Evolutionary conservation across 2,888 invertebrate genomes (phyloP).

Genomic region (Macrophya annulata): DNA sequence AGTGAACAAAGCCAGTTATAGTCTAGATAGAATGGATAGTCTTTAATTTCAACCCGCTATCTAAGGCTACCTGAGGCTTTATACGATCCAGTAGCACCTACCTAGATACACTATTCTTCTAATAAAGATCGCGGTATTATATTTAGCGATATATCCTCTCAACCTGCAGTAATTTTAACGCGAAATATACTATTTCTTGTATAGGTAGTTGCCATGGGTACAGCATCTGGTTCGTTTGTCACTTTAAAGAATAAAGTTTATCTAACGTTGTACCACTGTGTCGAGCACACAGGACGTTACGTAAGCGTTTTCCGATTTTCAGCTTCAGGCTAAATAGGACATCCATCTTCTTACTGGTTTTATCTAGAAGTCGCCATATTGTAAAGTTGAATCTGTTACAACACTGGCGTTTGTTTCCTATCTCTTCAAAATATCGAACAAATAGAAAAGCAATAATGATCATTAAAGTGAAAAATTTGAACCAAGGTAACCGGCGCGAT

Average conservation of each 20-base stretch:
- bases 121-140: constrained; percentile 18
- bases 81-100: constrained; percentile 12
- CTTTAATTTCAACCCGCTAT: constrained; percentile 45
- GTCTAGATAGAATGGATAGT: constrained; percentile 52
- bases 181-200: background rate
- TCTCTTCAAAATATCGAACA: constrained; percentile 5
- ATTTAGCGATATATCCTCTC: background rate
- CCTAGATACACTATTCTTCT: background rate
- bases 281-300: constrained; percentile 14
- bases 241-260: constrained; percentile 37
- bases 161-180: background rate
- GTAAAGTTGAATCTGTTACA: constrained; percentile 1
- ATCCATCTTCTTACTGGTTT: constrained; percentile 49
- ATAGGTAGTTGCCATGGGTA: background rate
- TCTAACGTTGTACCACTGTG: constrained; percentile 24
- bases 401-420: background rate
- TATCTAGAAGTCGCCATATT: constrained; percentile 48
- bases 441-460: constrained; percentile 7
- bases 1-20: constrained; percentile 55
- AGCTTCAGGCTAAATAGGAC: constrained; percentile 52
- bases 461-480: background rate
- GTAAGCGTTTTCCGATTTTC: constrained; percentile 55
- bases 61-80: constrained; percentile 17
- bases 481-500: background rate
- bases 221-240: constrained; percentile 17